phyloP scores from a whole-genome alignment of 2,797 vertebrate species.

The Halcyon chelicuti region DNA sequence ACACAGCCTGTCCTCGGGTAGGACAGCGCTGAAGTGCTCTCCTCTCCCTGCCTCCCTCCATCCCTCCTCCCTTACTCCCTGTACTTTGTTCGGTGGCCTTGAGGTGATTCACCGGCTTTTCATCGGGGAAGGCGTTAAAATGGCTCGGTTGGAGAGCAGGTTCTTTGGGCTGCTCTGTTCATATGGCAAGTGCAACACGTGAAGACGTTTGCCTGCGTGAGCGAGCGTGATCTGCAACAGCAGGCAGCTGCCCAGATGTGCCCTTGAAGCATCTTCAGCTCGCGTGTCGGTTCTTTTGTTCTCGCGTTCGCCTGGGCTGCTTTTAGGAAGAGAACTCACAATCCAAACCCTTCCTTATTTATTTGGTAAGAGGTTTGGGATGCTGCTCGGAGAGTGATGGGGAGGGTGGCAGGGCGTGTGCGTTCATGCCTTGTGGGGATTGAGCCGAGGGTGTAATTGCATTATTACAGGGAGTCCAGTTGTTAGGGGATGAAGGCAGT shows the following conservation, averaged over 20 bases:
- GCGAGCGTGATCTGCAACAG: neutral
- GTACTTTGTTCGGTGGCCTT: neutral
- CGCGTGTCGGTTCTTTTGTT: neutral
- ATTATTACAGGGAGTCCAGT: neutral
- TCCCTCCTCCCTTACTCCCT: neutral
- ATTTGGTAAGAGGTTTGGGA: neutral
- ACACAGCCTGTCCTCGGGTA: neutral
- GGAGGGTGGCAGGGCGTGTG: neutral
- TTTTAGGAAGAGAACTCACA: neutral
- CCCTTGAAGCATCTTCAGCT: constrained; percentile 35
- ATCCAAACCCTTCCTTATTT: neutral
- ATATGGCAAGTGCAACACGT: neutral
- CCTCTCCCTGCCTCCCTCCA: neutral
- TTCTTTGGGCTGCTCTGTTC: neutral
- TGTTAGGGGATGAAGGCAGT: neutral
- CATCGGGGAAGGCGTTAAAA: neutral
- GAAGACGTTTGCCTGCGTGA: neutral
- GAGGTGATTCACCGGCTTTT: neutral
- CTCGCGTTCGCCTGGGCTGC: neutral
- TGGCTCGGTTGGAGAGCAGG: neutral
- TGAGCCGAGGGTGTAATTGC: neutral
- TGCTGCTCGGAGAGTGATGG: neutral
- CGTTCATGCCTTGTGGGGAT: neutral
- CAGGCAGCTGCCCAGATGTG: constrained; percentile 48
- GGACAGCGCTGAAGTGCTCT: neutral